Base-by-base conservation (phyloP, 2,888 invertebrate species). In the Mimas tiliae region DNA sequence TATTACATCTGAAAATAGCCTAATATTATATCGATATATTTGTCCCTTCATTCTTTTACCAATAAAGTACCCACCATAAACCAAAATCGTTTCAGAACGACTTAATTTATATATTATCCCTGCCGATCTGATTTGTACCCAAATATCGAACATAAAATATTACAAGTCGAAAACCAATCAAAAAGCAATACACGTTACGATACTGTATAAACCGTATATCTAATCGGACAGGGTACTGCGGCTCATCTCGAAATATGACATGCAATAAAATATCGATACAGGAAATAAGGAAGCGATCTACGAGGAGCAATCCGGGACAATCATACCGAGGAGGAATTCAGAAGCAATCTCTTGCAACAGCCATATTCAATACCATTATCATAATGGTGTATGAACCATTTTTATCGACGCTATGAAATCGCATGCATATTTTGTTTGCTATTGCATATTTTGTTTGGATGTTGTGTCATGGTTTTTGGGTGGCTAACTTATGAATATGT, bases 191-290 rank as follows among this genome's bases (percentile, higher is more conserved):
- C 78, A 74, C 74, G 74, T 74, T 75, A 68, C 74, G 48, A 66
- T 48, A 45, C 45, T 76, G 77, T 80, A 84, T 84, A 81, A 19
- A 82, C 79, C 74, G 79, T 81, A 86, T 87, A 87, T 83, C 83
- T 85, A 85, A 86, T 86, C 79, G 79, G 74, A 77, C 77, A 80
- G 72, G 73, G 73, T 78, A 69, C 76, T 75, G 74, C 78, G 78
- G 78, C 84, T 86, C 84, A 84, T 88, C 81, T 77, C 83, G 84
- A 91, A 86, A 91, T 91, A 90, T 89, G 84, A 86, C 84, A 80
- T 81, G 86, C 86, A 90, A 91, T 92, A 93, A 93, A 93, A 93
- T 88, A 87, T 81, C 86, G 83, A 87, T 85, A 84, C 78, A 75
- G 82, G 85, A 83, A 86, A 91, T 90, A 87, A 85, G 86, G 83